Percentiles rank a stretch among this genome's conserved stretches.
These are phyloP conservation scores for Apodemus agrarius DNA, from an alignment of 2,797 vertebrate species.

Conservation along the genomic window DNA sequence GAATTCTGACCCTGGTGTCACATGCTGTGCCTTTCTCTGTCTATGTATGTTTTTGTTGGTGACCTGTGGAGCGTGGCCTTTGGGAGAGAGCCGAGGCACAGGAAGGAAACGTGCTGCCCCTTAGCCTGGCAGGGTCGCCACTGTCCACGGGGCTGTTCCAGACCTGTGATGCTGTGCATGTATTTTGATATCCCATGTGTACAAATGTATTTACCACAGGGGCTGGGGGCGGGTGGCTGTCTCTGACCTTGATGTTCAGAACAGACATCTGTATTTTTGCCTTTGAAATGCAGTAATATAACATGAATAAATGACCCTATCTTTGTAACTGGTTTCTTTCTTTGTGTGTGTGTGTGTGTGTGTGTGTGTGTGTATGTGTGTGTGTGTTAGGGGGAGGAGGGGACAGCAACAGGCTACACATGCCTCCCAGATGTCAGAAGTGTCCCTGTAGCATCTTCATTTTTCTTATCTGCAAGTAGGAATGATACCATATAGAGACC, in stretches of 20 bases:
- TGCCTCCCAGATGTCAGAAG: neutral
- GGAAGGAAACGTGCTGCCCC: slow-evolving; percentile 41
- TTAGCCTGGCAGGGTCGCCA: slow-evolving; percentile 20
- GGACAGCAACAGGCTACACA: neutral
- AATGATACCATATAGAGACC: neutral
- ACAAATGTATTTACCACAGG: slow-evolving; percentile 66
- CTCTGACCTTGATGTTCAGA: slow-evolving; percentile 77
- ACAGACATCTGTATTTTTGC: slow-evolving; percentile 85
- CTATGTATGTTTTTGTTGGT: neutral
- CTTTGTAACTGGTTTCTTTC: slow-evolving; percentile 76
- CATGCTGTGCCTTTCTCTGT: slow-evolving; percentile 51
- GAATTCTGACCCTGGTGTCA: neutral
- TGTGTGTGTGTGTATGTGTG: neutral
- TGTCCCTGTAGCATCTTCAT: neutral
- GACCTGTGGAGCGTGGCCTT: slow-evolving; percentile 41
- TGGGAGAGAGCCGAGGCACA: neutral
- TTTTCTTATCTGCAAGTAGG: neutral
- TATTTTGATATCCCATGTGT: slow-evolving; percentile 62
- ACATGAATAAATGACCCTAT: slow-evolving; percentile 79
- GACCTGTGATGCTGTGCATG: slow-evolving; percentile 67
- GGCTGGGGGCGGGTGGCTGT: neutral
- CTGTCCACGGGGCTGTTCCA: slow-evolving; percentile 25
- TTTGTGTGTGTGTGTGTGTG: neutral
- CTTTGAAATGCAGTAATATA: slow-evolving; percentile 71
- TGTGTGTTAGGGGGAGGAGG: neutral